A percentile compares a stretch with the other conserved stretches of the same genome.
phyloP scores from a whole-genome alignment of 2,113 vertebrate genomes.

The Amia ocellicauda region DNA sequence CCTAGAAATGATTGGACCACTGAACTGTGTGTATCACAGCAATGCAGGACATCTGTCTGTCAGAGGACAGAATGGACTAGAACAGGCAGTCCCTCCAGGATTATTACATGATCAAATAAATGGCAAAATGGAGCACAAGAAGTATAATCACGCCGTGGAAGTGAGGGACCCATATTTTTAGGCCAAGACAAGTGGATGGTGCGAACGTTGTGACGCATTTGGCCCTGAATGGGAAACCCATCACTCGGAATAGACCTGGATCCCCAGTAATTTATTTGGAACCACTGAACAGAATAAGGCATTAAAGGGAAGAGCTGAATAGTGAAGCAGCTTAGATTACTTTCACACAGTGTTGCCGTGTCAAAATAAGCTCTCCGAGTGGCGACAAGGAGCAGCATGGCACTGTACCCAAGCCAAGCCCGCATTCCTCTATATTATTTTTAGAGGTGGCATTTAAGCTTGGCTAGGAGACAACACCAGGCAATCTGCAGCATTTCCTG shows the following conservation, averaged over 20 bases:
- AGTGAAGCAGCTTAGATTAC: conserved; percentile 47
- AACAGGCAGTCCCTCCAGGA: conserved; percentile 30
- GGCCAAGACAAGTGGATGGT: conserved; percentile 32
- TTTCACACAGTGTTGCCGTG: conserved; percentile 42
- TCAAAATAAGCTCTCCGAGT: conserved; percentile 54
- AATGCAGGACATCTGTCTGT: too few relatives aligned
- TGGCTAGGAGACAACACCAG: conserved; percentile 53
- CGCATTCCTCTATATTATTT: conserved; percentile 64
- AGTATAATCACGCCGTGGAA: conserved; percentile 11
- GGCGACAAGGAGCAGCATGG: conserved; percentile 52
- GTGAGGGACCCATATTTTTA: conserved; percentile 45
- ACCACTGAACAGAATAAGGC: conserved; percentile 43
- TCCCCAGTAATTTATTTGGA: conserved; percentile 31
- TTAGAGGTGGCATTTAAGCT: conserved; percentile 68
- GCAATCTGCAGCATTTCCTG: conserved; percentile 60
- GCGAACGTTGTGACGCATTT: background rate
- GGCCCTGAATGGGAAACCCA: background rate
- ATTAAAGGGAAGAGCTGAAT: conserved; percentile 36
- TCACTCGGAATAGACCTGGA: conserved; percentile 14
- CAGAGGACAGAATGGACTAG: background rate
- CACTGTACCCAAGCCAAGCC: conserved; percentile 42
- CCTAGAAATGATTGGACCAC: too few relatives aligned
- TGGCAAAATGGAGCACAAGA: conserved; percentile 1
- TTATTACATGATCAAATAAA: conserved; percentile 10
- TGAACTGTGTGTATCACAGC: too few relatives aligned